phyloP scores from a whole-genome alignment of 2,797 vertebrate genomes.

The Gephyroberyx darwinii region DNA sequence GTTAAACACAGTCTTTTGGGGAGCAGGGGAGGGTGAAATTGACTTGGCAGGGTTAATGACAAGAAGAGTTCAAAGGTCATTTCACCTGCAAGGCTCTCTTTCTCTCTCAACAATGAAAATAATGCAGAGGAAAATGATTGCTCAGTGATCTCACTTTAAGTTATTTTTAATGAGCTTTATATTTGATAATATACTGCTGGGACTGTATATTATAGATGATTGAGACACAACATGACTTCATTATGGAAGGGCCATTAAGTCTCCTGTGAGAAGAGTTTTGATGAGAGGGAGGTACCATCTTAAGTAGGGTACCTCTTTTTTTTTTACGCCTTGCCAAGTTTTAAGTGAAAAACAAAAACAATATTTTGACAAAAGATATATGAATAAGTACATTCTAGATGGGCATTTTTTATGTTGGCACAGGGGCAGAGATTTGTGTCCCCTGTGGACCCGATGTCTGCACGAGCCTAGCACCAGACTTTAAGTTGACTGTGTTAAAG shows the following conservation, averaged over 20 bases:
- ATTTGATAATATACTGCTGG: background rate
- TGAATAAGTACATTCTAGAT: background rate
- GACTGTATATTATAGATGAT: background rate
- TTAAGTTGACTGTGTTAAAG: slow-evolving; percentile 6
- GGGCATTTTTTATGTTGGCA: background rate
- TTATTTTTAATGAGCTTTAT: background rate
- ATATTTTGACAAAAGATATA: background rate
- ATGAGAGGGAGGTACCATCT: too few species aligned
- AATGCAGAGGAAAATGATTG: background rate
- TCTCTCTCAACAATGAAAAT: slow-evolving; percentile 18
- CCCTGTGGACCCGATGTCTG: background rate
- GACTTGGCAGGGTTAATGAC: slow-evolving; percentile 41
- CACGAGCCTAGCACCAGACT: background rate
- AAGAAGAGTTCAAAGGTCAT: slow-evolving; percentile 21
- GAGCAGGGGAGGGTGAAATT: slow-evolving; percentile 41
- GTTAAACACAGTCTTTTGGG: slow-evolving; percentile 7
- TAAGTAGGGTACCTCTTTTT: background rate
- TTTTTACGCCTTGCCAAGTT: background rate
- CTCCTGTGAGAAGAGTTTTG: too few species aligned
- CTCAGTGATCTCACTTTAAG: background rate
- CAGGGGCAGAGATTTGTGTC: background rate
- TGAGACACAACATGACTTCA: background rate
- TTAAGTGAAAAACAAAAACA: background rate
- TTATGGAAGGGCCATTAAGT: too few species aligned
- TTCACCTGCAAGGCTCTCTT: slow-evolving; percentile 18